These are phyloP conservation scores for Sturmia bella DNA, from an alignment of 2,888 invertebrate genomes.

Conservation along the genomic window DNA sequence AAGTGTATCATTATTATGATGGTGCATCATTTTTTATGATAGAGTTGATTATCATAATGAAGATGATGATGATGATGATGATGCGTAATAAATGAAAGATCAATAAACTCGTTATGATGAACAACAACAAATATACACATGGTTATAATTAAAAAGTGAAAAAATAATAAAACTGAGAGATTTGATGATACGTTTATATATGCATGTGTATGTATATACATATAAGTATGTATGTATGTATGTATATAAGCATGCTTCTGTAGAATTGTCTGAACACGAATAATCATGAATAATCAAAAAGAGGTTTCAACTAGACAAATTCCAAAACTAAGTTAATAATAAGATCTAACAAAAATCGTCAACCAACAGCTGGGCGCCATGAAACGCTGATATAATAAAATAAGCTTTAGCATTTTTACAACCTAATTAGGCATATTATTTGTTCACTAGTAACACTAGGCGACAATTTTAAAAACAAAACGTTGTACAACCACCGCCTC, in stretches of 20 bases:
- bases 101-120: slow-evolving; percentile 42
- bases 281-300: too few relatives aligned
- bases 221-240: background rate
- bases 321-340: too few relatives aligned
- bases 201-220: background rate
- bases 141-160: slow-evolving; percentile 25
- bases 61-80: slow-evolving; percentile 32
- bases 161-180: background rate
- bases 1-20: background rate
- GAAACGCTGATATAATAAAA: too few relatives aligned
- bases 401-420: too few relatives aligned
- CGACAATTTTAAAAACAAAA: too few relatives aligned
- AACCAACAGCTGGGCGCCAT: too few relatives aligned
- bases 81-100: slow-evolving; percentile 51
- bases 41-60: slow-evolving; percentile 10
- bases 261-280: background rate
- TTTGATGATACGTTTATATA: background rate
- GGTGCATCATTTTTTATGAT: background rate
- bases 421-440: too few relatives aligned
- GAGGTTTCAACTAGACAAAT: too few relatives aligned
- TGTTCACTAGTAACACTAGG: too few relatives aligned
- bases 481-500: too few relatives aligned
- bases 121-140: background rate
- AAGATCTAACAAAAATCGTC: too few relatives aligned
- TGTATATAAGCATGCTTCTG: background rate